These are phyloP conservation scores for Carabus problematicus DNA, from an alignment of 2,888 invertebrate species.

Conservation along the genomic window DNA sequence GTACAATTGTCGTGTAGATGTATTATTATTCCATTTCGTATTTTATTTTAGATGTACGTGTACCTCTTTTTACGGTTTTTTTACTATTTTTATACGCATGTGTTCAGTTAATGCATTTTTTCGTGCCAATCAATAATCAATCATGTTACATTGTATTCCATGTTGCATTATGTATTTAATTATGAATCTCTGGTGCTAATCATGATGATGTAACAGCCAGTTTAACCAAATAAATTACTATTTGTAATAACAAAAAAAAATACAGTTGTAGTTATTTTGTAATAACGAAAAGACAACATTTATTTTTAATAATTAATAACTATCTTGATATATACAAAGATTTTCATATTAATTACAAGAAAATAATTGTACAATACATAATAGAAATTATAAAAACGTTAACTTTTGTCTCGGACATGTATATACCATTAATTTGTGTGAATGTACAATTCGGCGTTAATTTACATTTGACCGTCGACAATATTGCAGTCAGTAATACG, in stretches of 20 bases:
- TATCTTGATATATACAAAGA: slow-evolving; percentile 51
- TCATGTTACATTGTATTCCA: neutral
- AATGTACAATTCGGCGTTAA: neutral
- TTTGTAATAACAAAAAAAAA: neutral
- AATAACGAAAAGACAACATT: slow-evolving; percentile 54
- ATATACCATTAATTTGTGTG: no score
- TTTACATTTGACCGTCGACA: neutral
- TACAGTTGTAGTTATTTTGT: slow-evolving; percentile 7
- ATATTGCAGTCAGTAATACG: neutral
- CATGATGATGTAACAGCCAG: neutral
- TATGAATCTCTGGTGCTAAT: slow-evolving; percentile 19
- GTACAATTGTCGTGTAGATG: neutral
- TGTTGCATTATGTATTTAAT: slow-evolving; percentile 5
- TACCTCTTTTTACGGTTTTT: neutral
- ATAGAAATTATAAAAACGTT: neutral
- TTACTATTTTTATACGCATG: slow-evolving; percentile 7
- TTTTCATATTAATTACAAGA: slow-evolving; percentile 41
- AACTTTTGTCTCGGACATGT: neutral
- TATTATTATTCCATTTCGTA: slow-evolving; percentile 2
- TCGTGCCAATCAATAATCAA: slow-evolving; percentile 5
- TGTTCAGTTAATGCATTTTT: slow-evolving; percentile 1
- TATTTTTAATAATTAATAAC: slow-evolving; percentile 51
- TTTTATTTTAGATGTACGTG: neutral
- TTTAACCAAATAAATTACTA: slow-evolving; percentile 11
- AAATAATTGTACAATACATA: slow-evolving; percentile 16